Conservation (phyloP, 2,113 vertebrate species). For the Syrrhaptes paradoxus region DNA sequence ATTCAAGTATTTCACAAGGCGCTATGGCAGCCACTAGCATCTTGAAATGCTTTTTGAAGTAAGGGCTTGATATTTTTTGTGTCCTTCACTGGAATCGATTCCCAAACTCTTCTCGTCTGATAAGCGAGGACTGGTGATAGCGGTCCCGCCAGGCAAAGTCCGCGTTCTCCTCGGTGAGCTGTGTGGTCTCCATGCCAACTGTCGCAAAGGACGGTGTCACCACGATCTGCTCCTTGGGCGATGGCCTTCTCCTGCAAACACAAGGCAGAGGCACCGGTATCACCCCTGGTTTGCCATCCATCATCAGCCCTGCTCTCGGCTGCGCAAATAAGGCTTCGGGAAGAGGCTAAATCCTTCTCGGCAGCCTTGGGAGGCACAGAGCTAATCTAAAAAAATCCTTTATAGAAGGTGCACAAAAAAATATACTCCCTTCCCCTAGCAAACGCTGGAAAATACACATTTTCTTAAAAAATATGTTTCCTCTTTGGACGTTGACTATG, state of each 20-base stretch:
- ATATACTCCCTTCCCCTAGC: neutral
- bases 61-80: neutral
- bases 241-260: conserved; percentile 71
- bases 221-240: conserved; percentile 82
- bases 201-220: conserved; percentile 84
- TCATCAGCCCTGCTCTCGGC: neutral
- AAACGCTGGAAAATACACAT: neutral
- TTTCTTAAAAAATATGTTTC: neutral
- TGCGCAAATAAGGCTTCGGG: neutral
- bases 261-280: conserved; percentile 1
- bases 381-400: neutral
- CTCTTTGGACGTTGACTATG: neutral
- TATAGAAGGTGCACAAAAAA: neutral
- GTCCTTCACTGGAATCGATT: conserved; percentile 70
- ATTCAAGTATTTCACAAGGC: conserved; percentile 57
- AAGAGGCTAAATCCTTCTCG: neutral
- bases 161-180: conserved; percentile 92
- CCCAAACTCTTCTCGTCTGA: conserved; percentile 79
- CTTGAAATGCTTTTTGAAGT: neutral
- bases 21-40: neutral
- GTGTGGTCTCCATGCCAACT: conserved; percentile 88
- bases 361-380: neutral
- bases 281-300: neutral
- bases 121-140: conserved; percentile 87
- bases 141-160: conserved; percentile 92